These are phyloP conservation scores for Zaprionus gabonicus DNA, from an alignment of 1,140 invertebrate genomes.

Conservation along the genomic window DNA sequence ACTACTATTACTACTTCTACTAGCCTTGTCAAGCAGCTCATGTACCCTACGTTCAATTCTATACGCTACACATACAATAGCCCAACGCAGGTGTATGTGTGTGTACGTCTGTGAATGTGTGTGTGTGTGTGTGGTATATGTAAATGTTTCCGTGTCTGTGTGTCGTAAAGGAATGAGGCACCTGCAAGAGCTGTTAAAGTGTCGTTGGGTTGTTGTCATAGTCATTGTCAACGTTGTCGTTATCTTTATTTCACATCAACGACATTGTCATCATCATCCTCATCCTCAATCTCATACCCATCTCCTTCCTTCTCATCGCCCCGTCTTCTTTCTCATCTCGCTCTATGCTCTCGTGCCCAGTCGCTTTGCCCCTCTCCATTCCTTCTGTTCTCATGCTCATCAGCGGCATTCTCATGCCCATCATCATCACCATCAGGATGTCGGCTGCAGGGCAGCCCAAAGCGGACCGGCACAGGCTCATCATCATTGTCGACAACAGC, in stretches of 20 bases:
- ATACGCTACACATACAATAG: neutral
- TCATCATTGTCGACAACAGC: slow-evolving; percentile 70
- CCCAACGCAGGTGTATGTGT: neutral
- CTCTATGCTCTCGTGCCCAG: neutral
- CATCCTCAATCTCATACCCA: slow-evolving; percentile 44
- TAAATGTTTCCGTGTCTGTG: slow-evolving; percentile 4
- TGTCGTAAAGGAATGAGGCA: slow-evolving; percentile 37
- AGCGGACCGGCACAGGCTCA: slow-evolving; percentile 42
- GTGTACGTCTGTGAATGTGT: neutral
- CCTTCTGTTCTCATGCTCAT: neutral
- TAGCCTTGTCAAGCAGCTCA: neutral
- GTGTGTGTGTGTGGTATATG: slow-evolving; percentile 1
- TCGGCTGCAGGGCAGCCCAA: slow-evolving; percentile 9
- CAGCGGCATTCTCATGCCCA: slow-evolving; percentile 15
- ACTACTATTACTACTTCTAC: no score
- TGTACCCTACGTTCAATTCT: neutral
- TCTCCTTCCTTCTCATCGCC: no score
- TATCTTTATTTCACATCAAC: slow-evolving; percentile 82
- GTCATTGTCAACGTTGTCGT: slow-evolving; percentile 82
- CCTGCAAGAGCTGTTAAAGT: slow-evolving; percentile 80
- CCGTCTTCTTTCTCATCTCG: neutral
- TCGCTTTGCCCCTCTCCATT: neutral
- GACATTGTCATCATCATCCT: slow-evolving; percentile 77
- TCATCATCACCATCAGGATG: slow-evolving; percentile 20
- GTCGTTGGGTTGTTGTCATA: slow-evolving; percentile 79